Evolutionary conservation across 2,888 invertebrate genomes (phyloP), one percentile per base, ranked within the genome.

Genomic region (Antheraea assamensis): DNA sequence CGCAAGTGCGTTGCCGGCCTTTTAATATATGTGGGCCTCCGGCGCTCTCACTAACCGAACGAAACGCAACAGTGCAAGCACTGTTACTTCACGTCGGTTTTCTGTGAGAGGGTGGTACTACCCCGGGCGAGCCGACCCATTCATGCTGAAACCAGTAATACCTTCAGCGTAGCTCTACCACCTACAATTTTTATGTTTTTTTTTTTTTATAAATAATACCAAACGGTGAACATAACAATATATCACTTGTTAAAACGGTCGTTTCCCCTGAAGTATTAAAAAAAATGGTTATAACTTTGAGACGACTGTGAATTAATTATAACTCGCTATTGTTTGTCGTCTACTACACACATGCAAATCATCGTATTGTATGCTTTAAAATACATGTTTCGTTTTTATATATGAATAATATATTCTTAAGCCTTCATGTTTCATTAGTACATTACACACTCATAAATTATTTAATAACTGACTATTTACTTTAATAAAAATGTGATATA

Each of bases 291-390:
- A 30, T 27, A 30, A 64, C 27, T 64, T 64, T 64, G 30, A 64
- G 61, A 64, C 61, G 61, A 64, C 61, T 64, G 27, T 64, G 27
- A 64, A 64, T 64, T 64, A 64, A 64, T 64, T 30, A 64, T 24
- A 19, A 13, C 42, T 42, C 13, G 42, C 61, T 61, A 61, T 61
- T 64, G 27, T 64, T 17, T 30, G 17, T 64, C 27, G 15, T 64
- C 61, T 64, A 24, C 61, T 64, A 24, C 30, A 30, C 15, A 64
- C 27, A 64, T 64, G 61, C 61, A 64, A 30, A 64, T 64, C 30
- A 64, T 5, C 61, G 19, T 17, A 30, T 64, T 64, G 30, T 64
- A 64, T 17, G 4, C 17, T 24, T 58, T 64, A 30, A 64, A 30
- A 30, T 64, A 64, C 17, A 0, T 58, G 24, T 2, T 58, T 58